Evolutionary conservation across 2,113 vertebrate genomes (phyloP).

Genomic region (Crypturellus undulatus): DNA sequence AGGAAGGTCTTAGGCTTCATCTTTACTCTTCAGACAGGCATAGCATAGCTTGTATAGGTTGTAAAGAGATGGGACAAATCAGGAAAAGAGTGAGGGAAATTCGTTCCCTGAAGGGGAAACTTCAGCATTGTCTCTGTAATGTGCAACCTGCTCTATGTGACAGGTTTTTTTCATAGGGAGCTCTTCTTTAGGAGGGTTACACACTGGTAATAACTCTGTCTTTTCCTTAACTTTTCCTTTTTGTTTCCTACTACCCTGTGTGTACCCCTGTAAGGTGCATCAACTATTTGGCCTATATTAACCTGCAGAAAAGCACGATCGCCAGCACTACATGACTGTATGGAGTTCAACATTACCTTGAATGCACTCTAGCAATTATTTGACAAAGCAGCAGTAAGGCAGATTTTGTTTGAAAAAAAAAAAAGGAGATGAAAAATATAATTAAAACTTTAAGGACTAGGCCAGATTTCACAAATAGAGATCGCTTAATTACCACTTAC

Average conservation of each 20-base stretch:
- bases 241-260: neutral
- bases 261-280: neutral
- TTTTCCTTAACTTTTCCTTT: neutral
- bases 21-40: constrained; percentile 13
- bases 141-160: neutral
- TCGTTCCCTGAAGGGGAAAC: neutral
- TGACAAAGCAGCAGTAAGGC: neutral
- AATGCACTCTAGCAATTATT: neutral
- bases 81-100: constrained; percentile 6
- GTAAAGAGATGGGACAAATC: neutral
- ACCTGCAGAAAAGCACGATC: neutral
- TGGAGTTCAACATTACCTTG: neutral
- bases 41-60: neutral
- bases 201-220: neutral
- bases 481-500: constrained; percentile 50
- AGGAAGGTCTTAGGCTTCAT: constrained; percentile 20
- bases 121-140: neutral
- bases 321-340: neutral
- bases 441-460: constrained; percentile 28
- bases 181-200: neutral
- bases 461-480: constrained; percentile 39
- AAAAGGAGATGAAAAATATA: neutral
- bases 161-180: neutral
- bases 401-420: neutral
- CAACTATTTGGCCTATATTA: neutral